phyloP scores from a whole-genome alignment of 2,113 vertebrate genomes.

The Nothoprocta pentlandii region DNA sequence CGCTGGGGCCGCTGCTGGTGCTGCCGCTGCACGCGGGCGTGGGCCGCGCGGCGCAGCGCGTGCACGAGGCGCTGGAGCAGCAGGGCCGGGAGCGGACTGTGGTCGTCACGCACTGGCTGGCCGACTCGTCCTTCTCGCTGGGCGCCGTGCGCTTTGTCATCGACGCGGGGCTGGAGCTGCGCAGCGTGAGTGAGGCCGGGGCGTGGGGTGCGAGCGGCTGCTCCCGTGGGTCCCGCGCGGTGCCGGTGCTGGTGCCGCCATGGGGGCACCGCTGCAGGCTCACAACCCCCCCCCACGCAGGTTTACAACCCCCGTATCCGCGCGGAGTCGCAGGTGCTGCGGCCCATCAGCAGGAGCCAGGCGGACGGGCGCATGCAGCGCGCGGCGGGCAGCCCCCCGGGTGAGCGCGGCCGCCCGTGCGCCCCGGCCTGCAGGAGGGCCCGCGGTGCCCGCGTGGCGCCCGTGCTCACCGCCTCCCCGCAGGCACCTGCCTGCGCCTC shows the following conservation, averaged over 20 bases:
- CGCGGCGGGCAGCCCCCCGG: constrained; percentile 54
- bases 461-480: neutral
- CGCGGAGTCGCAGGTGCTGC: constrained; percentile 90
- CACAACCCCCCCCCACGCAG: constrained; percentile 58
- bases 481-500: constrained; percentile 91
- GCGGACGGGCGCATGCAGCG: constrained; percentile 86
- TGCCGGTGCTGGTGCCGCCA: too few species aligned
- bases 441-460: too few species aligned
- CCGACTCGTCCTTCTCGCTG: constrained; percentile 91
- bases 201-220: rapidly evolving
- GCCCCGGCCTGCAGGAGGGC: too few species aligned
- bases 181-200: constrained; percentile 82
- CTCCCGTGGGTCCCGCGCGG: too few species aligned
- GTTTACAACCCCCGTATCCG: constrained; percentile 94
- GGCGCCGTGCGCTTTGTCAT: constrained; percentile 85
- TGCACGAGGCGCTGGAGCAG: constrained; percentile 78
- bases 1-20: constrained; percentile 78
- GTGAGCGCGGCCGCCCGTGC: neutral
- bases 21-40: constrained; percentile 81
- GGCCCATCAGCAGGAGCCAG: constrained; percentile 90
- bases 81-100: constrained; percentile 71
- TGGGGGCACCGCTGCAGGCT: neutral
- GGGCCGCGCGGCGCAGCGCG: constrained; percentile 76
- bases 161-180: constrained; percentile 90
- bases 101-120: constrained; percentile 85